Evolutionary conservation across 53 echinoderm and acorn worm species (phyloP).

Genomic region (Arbacia lixula): DNA sequence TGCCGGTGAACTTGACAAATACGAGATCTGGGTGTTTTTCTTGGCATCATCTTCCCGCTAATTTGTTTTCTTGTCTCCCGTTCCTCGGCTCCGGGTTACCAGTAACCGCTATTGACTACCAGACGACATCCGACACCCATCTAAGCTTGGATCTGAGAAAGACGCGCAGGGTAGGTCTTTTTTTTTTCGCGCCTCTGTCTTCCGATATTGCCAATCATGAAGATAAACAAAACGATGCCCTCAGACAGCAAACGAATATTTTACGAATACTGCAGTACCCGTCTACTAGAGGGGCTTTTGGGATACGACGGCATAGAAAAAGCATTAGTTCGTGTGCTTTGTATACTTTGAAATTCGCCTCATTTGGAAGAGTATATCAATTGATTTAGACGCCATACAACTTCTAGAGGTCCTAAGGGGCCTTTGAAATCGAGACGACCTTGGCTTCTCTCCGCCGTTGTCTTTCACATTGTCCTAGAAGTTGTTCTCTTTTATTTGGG

Average conservation of each 20-base stretch:
- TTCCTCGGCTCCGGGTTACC: neutral
- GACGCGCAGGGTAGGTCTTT: neutral
- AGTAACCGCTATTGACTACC: conserved; percentile 7
- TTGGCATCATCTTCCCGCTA: neutral
- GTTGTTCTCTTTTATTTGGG: no score
- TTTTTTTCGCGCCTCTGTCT: neutral
- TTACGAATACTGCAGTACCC: neutral
- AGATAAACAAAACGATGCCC: neutral
- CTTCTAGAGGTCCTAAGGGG: conserved; percentile 19
- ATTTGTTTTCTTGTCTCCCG: conserved; percentile 27
- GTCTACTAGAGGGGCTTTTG: neutral
- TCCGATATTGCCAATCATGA: neutral
- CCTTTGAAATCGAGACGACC: neutral
- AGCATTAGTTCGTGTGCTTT: neutral
- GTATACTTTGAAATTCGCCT: conserved; percentile 5
- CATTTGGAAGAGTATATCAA: conserved; percentile 30
- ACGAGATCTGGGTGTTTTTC: no score
- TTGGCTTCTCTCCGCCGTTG: neutral
- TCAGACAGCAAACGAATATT: neutral
- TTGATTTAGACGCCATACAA: conserved; percentile 35
- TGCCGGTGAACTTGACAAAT: no score
- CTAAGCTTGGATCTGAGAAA: conserved; percentile 6
- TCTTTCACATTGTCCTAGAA: no score
- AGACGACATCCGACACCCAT: conserved; percentile 30
- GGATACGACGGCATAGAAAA: conserved; percentile 21